These are phyloP conservation scores for Falco rusticolus DNA, from an alignment of 2,797 vertebrate species.

Conservation along the genomic window DNA sequence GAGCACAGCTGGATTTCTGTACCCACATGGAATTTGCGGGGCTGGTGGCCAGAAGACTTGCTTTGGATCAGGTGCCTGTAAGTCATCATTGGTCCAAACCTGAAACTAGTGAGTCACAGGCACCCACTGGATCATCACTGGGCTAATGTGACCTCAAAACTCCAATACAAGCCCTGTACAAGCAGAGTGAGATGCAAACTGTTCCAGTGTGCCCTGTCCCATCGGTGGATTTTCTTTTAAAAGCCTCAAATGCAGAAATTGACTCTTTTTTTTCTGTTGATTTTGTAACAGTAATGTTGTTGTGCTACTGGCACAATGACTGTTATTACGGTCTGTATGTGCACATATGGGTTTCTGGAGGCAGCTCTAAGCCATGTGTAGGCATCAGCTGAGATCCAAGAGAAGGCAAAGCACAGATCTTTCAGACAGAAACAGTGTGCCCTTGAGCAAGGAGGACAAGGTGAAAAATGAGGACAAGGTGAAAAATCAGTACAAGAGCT, in stretches of 20 bases:
- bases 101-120: accelerated
- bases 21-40: accelerated
- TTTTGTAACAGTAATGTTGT: background rate
- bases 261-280: background rate
- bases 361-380: conserved; percentile 13
- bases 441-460: background rate
- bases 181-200: background rate
- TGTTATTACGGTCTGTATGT: background rate
- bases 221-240: accelerated
- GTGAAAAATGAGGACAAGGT: background rate
- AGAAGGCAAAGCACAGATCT: background rate
- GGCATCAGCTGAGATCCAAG: background rate
- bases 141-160: accelerated
- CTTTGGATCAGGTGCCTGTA: accelerated
- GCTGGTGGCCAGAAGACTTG: background rate
- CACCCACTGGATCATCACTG: accelerated
- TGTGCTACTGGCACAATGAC: background rate
- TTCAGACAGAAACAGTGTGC: background rate
- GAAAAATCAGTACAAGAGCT: background rate
- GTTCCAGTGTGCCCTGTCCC: accelerated
- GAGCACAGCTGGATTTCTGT: conserved; percentile 3
- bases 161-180: accelerated
- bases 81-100: accelerated
- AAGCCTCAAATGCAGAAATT: background rate
- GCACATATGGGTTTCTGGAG: conserved; percentile 45